Evolutionary conservation across 2,113 vertebrate species (phyloP).

Genomic region (Fregetta grallaria): DNA sequence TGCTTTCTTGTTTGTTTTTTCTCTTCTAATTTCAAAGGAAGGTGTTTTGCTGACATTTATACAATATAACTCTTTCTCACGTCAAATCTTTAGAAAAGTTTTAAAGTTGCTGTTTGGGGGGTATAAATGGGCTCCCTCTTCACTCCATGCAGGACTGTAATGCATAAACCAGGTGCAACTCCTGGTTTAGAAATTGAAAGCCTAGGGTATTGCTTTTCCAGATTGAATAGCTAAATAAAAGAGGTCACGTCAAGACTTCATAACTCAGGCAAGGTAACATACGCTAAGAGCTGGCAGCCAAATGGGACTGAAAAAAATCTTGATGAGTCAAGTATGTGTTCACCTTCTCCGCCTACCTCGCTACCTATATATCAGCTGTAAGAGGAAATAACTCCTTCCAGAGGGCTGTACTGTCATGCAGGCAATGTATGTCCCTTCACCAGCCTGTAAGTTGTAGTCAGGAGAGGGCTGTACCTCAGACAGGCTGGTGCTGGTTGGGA

Average conservation of each 20-base stretch:
- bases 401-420: background rate
- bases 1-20: background rate
- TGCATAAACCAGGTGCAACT: background rate
- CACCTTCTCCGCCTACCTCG: background rate
- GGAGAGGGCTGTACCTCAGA: background rate
- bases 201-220: conserved; percentile 7
- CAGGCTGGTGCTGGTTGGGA: background rate
- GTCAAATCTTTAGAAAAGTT: background rate
- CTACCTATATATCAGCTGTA: background rate
- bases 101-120: background rate
- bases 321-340: background rate
- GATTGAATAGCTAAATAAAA: background rate
- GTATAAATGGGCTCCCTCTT: background rate
- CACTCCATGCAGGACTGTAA: background rate
- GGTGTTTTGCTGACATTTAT: background rate
- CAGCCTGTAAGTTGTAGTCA: background rate
- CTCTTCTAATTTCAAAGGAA: background rate
- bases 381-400: background rate
- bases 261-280: background rate
- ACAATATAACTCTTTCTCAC: background rate
- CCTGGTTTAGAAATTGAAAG: background rate
- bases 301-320: background rate
- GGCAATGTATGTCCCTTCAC: background rate
- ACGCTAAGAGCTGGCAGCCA: background rate
- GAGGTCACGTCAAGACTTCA: background rate